Evolutionary conservation across 2,888 invertebrate species (phyloP).

Genomic region (Melanostoma scalare): DNA sequence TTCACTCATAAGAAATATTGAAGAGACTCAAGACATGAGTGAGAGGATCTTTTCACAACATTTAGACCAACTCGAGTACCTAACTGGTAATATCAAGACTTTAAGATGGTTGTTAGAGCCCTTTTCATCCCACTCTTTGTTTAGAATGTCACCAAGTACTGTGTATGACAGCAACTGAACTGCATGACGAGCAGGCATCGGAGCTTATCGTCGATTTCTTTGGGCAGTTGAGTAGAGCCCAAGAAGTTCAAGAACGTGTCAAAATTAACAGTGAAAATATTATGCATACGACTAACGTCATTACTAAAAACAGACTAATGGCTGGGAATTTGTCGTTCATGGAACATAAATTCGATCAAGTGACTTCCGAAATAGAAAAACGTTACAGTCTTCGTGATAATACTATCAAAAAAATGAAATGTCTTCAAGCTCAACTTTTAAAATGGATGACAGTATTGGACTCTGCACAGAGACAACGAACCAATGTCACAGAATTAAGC

Average conservation of each 20-base stretch:
- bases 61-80: conserved; percentile 77
- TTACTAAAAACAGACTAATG: conserved; percentile 74
- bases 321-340: conserved; percentile 76
- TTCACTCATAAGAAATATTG: conserved; percentile 76
- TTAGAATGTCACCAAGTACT: conserved; percentile 75
- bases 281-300: conserved; percentile 77
- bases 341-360: conserved; percentile 76
- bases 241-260: conserved; percentile 73
- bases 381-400: conserved; percentile 77
- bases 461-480: conserved; percentile 77
- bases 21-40: conserved; percentile 77
- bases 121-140: background rate
- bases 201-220: conserved; percentile 77
- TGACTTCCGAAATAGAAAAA: conserved; percentile 76
- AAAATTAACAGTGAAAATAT: conserved; percentile 77
- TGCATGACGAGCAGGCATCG: conserved; percentile 77
- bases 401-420: conserved; percentile 76
- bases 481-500: conserved; percentile 76
- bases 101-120: background rate
- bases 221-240: conserved; percentile 73
- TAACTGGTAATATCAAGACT: conserved; percentile 73
- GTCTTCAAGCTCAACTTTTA: conserved; percentile 75
- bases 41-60: conserved; percentile 75
- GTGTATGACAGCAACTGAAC: conserved; percentile 70
- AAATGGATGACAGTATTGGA: conserved; percentile 75